phyloP scores from a whole-genome alignment of 2,888 invertebrate species.

The Petrolisthes cinctipes region DNA sequence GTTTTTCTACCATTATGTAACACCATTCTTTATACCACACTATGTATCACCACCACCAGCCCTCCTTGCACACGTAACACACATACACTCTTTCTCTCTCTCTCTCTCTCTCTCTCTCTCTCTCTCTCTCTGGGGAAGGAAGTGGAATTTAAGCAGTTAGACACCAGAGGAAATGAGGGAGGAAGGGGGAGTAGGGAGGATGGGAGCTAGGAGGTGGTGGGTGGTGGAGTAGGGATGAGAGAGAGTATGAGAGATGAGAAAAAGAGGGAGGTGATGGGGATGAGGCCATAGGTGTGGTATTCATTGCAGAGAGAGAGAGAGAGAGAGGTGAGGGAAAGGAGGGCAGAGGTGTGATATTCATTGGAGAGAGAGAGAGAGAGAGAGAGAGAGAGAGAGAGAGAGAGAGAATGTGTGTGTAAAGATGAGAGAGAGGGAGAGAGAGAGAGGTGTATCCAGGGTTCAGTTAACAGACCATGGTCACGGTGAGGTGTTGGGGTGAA shows the following conservation, averaged over 20 bases:
- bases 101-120: too few relatives aligned
- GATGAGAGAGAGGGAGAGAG: conserved; percentile 9
- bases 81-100: too few relatives aligned
- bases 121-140: background rate
- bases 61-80: too few relatives aligned
- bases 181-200: background rate
- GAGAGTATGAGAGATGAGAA: background rate
- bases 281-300: background rate
- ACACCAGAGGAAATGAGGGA: background rate
- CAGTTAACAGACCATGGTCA: too few relatives aligned
- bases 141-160: background rate
- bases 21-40: too few relatives aligned
- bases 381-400: too few relatives aligned
- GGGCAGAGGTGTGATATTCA: background rate
- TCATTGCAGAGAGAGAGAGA: too few relatives aligned
- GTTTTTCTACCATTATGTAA: too few relatives aligned
- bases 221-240: background rate
- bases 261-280: background rate
- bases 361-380: background rate
- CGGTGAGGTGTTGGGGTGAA: too few relatives aligned
- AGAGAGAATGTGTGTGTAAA: background rate
- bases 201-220: background rate
- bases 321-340: background rate
- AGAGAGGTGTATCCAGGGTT: background rate
- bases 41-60: too few relatives aligned